phyloP scores from a whole-genome alignment of 1,140 invertebrate species.

The Euschistus heros region DNA sequence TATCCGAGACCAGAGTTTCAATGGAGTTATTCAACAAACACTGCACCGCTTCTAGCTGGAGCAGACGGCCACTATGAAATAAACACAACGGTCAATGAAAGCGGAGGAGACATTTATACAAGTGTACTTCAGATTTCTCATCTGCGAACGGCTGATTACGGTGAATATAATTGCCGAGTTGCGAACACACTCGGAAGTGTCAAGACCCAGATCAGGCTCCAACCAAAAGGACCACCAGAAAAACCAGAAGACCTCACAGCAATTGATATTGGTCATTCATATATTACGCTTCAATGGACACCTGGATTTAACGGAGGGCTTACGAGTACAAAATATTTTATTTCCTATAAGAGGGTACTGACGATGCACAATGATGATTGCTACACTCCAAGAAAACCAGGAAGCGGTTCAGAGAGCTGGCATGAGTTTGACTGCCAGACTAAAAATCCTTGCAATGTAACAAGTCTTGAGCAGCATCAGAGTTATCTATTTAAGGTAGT shows the following conservation, averaged over 20 bases:
- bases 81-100: slow-evolving; percentile 63
- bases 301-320: slow-evolving; percentile 82
- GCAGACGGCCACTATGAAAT: slow-evolving; percentile 80
- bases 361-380: slow-evolving; percentile 36
- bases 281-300: slow-evolving; percentile 68
- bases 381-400: slow-evolving; percentile 41
- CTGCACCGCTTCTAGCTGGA: slow-evolving; percentile 54
- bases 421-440: slow-evolving; percentile 71
- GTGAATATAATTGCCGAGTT: slow-evolving; percentile 75
- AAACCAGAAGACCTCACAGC: slow-evolving; percentile 58
- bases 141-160: slow-evolving; percentile 69
- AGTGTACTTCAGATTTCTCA: slow-evolving; percentile 62
- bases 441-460: slow-evolving; percentile 78
- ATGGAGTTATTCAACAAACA: slow-evolving; percentile 70
- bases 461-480: slow-evolving; percentile 68
- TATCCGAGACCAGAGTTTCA: slow-evolving; percentile 87
- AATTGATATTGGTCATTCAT: slow-evolving; percentile 58
- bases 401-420: slow-evolving; percentile 47
- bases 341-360: slow-evolving; percentile 55
- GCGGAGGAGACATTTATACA: slow-evolving; percentile 66
- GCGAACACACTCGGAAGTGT: slow-evolving; percentile 61
- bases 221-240: slow-evolving; percentile 75
- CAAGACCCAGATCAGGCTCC: slow-evolving; percentile 63
- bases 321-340: slow-evolving; percentile 72
- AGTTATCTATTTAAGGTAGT: slow-evolving; percentile 63